These are phyloP conservation scores for Toxotes lorentzi DNA, from an alignment of 2,797 vertebrate genomes.

Conservation along the genomic window DNA sequence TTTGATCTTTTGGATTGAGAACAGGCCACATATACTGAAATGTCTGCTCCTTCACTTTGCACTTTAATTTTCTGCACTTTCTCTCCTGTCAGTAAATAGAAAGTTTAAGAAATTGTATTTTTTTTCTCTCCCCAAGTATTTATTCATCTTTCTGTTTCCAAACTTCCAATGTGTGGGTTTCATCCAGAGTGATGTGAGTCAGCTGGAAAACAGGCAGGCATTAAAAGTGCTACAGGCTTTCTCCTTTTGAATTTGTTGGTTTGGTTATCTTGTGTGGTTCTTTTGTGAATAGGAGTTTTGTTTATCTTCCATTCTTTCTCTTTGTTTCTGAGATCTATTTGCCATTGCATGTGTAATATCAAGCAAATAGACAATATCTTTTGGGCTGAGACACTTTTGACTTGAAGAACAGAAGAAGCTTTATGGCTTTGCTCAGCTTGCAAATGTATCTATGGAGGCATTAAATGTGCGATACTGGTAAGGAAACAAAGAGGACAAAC, in stretches of 20 bases:
- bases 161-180: conserved; percentile 37
- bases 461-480: background rate
- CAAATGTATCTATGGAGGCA: conserved; percentile 18
- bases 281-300: conserved; percentile 23
- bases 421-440: conserved; percentile 21
- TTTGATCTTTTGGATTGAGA: conserved; percentile 42
- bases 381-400: conserved; percentile 12
- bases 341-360: background rate
- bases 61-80: conserved; percentile 20
- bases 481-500: conserved; percentile 17
- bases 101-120: background rate
- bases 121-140: conserved; percentile 30
- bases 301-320: conserved; percentile 19
- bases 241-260: conserved; percentile 5
- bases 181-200: conserved; percentile 26
- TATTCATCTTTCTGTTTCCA: conserved; percentile 36
- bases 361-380: conserved; percentile 23
- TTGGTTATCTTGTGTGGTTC: conserved; percentile 24
- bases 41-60: conserved; percentile 20
- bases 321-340: conserved; percentile 28
- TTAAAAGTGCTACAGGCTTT: conserved; percentile 17
- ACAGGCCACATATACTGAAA: conserved; percentile 5
- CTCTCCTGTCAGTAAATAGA: conserved; percentile 37
- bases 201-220: conserved; percentile 45
- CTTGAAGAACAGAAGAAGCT: conserved; percentile 6